These are phyloP conservation scores for Bubo blakistoni DNA, from an alignment of 2,113 vertebrate genomes.

Conservation along the genomic window DNA sequence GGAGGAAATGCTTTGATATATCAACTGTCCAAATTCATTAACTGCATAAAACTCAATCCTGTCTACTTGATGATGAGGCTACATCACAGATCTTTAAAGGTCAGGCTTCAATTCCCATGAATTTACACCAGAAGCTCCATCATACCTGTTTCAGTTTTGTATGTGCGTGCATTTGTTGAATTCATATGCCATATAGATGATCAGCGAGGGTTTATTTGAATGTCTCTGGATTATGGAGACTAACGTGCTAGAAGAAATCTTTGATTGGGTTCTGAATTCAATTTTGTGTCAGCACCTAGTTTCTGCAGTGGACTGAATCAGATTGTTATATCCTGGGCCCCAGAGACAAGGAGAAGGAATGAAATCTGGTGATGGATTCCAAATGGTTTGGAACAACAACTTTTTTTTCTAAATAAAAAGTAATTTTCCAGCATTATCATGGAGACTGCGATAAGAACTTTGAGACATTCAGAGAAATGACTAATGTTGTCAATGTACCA, in stretches of 20 bases:
- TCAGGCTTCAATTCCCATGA: neutral
- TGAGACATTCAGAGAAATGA: neutral
- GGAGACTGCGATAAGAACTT: neutral
- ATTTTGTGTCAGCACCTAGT: neutral
- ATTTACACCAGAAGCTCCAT: neutral
- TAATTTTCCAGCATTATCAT: neutral
- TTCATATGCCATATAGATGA: neutral
- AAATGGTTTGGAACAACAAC: neutral
- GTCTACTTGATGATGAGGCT: neutral
- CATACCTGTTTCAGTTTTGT: neutral
- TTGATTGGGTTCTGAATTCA: neutral
- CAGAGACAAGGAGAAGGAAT: neutral
- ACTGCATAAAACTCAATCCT: neutral
- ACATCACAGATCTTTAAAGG: neutral
- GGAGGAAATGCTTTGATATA: neutral
- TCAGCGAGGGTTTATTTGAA: neutral
- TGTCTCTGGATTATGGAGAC: neutral
- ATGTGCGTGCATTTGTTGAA: neutral
- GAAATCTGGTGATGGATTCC: neutral
- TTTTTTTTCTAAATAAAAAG: neutral
- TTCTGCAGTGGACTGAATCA: neutral
- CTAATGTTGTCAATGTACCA: neutral
- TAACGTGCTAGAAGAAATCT: neutral
- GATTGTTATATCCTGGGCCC: neutral
- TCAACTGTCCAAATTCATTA: slow-evolving; percentile 24